Evolutionary conservation across 1,140 invertebrate species (phyloP), one percentile per base, ranked within the genome.

Genomic region (Portunus trituberculatus): DNA sequence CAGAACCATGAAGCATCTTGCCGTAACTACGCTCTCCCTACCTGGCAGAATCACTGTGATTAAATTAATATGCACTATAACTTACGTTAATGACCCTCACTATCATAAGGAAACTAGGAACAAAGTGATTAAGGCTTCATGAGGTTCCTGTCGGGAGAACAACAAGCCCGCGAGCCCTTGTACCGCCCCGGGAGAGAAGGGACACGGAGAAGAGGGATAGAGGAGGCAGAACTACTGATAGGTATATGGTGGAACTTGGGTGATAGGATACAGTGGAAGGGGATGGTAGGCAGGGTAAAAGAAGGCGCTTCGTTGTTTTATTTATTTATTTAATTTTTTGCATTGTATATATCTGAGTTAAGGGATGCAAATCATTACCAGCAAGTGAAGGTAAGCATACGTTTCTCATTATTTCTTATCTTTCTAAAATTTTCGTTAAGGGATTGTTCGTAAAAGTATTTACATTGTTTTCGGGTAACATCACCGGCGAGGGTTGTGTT

Each of bases 61-160:
- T 94, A 94, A 94, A 94, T 94, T 94, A 94, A 94, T 94, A 94
- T 84, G 89, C 93, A 52, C 93, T 91, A 91, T 94, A 94, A 94
- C 93, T 94, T 94, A 94, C 93, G 67, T 67, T 94, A 94, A 94
- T 94, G 93, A 94, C 89, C 88, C 67, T 45, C 29, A 84, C 93
- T 76, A 82, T 90, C 88, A 84, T 94, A 84, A 94, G 93, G 93
- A 94, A 94, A 94, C 93, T 84, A 94, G 93, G 93, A 91, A 94
- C 93, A 94, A 94, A 84, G 89, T 94, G 93, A 94, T 94, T 94
- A 94, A 14, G 88, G 88, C n/a, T 82, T 28, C 46, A 39, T 67
- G 93, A 91, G 88, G 88, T 93, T 93, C 83, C 52, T 91, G 31
- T 59, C 90, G 46, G 48, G 48, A 76, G 67, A 76, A 76, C 67